These are phyloP conservation scores for Mionectes macconnelli DNA, from an alignment of 2,113 vertebrate genomes.

Conservation along the genomic window DNA sequence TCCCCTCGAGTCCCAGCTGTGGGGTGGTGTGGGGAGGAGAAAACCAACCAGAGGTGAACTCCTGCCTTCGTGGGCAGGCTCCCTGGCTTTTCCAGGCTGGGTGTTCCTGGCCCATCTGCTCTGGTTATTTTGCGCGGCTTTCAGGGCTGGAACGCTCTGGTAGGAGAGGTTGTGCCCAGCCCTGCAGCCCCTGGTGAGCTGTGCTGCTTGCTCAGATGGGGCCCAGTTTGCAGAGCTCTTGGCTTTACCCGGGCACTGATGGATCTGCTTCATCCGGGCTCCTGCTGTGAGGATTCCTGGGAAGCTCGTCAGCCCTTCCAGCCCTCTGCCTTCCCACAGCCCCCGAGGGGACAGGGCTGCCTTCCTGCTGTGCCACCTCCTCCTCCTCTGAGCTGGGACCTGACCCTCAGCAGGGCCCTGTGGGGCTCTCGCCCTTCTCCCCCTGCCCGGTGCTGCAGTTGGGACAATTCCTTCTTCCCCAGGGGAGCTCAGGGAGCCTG, in stretches of 20 bases:
- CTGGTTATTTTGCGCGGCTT: neutral
- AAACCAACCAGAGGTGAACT: neutral
- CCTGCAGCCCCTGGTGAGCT: neutral
- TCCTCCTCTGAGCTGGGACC: neutral
- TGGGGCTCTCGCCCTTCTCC: neutral
- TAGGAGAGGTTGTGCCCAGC: neutral
- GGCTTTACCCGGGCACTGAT: neutral
- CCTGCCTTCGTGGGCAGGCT: neutral
- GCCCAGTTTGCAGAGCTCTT: neutral
- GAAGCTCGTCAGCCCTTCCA: neutral
- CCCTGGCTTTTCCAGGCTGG: neutral
- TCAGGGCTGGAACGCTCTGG: neutral
- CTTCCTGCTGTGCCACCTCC: neutral
- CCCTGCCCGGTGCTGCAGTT: accelerated
- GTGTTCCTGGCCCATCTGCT: neutral
- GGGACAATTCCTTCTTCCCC: neutral
- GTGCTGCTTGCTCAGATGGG: neutral
- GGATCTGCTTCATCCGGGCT: neutral
- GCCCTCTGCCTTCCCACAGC: neutral
- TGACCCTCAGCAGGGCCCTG: neutral
- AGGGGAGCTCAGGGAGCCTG: neutral
- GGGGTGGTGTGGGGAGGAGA: neutral
- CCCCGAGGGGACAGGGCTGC: neutral
- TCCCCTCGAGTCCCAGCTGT: neutral
- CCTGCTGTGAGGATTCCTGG: neutral